Evolutionary conservation across 2,113 vertebrate genomes (phyloP).

Genomic region (Patagioenas fasciata): DNA sequence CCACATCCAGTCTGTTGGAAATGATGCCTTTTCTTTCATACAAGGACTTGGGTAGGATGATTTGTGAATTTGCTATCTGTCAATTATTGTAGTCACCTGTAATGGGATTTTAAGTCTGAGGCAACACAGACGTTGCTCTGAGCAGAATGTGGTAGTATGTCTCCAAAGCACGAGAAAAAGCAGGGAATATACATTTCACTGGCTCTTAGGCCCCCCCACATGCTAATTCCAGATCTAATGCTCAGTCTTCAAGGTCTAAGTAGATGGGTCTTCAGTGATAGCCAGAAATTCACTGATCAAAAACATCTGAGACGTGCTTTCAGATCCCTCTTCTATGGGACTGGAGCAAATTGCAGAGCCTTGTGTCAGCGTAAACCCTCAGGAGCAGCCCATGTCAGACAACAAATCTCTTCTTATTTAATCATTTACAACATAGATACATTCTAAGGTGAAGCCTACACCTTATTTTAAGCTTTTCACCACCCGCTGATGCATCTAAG

Average conservation of each 20-base stretch:
- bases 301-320: accelerated
- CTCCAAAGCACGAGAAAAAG: background rate
- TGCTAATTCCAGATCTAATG: background rate
- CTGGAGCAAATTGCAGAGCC: background rate
- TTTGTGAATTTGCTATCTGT: background rate
- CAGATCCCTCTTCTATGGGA: background rate
- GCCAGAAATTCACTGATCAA: background rate
- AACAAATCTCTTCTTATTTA: accelerated
- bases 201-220: background rate
- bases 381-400: background rate
- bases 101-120: constrained; percentile 20
- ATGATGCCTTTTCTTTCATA: constrained; percentile 37
- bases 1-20: constrained; percentile 38
- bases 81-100: constrained; percentile 33
- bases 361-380: background rate
- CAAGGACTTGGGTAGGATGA: background rate
- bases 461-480: background rate
- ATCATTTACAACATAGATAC: background rate
- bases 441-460: background rate
- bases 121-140: background rate
- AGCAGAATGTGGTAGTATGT: background rate
- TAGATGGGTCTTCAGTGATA: background rate
- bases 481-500: background rate
- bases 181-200: background rate
- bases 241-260: background rate